Conservation (phyloP, 2,797 vertebrate genomes). For the Tapera naevia region DNA sequence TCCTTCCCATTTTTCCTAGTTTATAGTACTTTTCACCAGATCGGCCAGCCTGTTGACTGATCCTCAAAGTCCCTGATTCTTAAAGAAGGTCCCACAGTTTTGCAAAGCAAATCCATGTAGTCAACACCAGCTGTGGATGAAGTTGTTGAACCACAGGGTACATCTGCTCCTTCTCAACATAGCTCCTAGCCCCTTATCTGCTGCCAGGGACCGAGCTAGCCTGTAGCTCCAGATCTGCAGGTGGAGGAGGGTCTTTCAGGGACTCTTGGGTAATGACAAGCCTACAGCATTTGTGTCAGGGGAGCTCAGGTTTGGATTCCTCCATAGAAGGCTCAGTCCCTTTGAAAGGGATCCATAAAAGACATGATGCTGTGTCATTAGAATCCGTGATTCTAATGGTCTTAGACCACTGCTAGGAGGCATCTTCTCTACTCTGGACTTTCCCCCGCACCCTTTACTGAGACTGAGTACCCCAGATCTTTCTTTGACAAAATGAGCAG, state of each 20-base stretch:
- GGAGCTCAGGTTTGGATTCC: background rate
- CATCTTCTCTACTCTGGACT: background rate
- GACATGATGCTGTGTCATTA: background rate
- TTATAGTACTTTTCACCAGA: background rate
- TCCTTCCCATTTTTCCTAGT: background rate
- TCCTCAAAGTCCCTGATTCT: background rate
- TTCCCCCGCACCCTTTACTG: background rate
- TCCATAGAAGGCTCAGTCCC: rapidly evolving
- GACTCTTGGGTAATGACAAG: background rate
- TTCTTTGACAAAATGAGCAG: background rate
- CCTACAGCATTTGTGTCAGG: background rate
- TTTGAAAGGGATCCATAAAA: background rate
- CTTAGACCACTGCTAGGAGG: background rate
- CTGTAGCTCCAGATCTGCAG: background rate
- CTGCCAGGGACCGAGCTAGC: background rate
- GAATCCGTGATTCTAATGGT: background rate
- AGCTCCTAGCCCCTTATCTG: background rate
- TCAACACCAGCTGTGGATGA: background rate
- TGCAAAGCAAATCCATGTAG: background rate
- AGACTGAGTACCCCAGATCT: background rate
- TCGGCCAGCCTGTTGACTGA: background rate
- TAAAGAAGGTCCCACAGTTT: background rate
- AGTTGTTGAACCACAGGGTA: background rate
- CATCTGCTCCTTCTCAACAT: background rate
- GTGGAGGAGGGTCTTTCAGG: background rate